phyloP scores from a whole-genome alignment of 2,797 vertebrate genomes.

The Scarus forsteni region DNA sequence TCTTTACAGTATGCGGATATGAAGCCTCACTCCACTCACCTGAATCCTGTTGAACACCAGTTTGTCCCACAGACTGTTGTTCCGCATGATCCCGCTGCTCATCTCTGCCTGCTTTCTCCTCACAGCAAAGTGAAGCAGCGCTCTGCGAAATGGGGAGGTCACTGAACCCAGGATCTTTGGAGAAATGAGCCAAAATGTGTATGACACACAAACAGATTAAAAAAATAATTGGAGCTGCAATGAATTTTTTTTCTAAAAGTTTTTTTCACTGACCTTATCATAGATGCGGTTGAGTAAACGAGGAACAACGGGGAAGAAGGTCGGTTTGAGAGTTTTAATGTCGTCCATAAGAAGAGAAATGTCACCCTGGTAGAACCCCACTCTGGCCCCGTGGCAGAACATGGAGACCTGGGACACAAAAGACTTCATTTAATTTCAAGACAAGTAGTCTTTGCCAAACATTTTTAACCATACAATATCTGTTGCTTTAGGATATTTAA shows the following conservation, averaged over 20 bases:
- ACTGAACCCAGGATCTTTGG: slow-evolving; percentile 82
- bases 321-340: slow-evolving; percentile 87
- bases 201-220: not conserved
- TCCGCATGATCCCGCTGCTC: slow-evolving; percentile 82
- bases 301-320: slow-evolving; percentile 87
- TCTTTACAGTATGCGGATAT: not conserved
- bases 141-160: slow-evolving; percentile 79
- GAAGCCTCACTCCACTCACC: slow-evolving; percentile 61
- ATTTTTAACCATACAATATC: too few relatives aligned
- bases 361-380: slow-evolving; percentile 88
- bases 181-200: not conserved
- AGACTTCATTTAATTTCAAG: slow-evolving; percentile 9
- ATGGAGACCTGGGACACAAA: slow-evolving; percentile 77
- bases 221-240: not conserved
- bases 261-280: slow-evolving; percentile 79
- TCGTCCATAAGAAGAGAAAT: slow-evolving; percentile 87
- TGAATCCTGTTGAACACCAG: slow-evolving; percentile 87
- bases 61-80: slow-evolving; percentile 87
- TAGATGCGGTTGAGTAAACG: slow-evolving; percentile 87
- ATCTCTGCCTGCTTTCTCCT: slow-evolving; percentile 86
- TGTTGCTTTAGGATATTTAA: too few relatives aligned
- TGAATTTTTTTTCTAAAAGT: too few relatives aligned
- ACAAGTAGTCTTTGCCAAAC: not conserved
- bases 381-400: slow-evolving; percentile 85
- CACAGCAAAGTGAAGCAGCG: slow-evolving; percentile 83